Percentiles rank a stretch among this genome's conserved stretches.
phyloP scores from a whole-genome alignment of 2,113 vertebrate genomes.

The Lynx canadensis region DNA sequence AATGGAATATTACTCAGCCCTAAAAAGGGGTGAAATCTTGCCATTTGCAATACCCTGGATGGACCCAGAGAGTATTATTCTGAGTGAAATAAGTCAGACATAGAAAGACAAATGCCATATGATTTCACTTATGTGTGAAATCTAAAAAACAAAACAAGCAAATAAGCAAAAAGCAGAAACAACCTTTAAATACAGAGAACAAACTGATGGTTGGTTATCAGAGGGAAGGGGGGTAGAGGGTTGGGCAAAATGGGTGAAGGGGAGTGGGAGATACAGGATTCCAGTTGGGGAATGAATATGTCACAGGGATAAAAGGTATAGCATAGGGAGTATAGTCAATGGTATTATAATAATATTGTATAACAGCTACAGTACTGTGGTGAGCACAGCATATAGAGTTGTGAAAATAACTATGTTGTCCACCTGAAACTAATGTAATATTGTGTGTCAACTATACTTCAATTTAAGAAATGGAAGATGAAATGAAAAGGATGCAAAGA shows the following conservation, averaged over 20 bases:
- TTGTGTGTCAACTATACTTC: background rate
- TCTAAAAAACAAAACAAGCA: background rate
- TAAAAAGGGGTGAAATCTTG: background rate
- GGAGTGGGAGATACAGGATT: background rate
- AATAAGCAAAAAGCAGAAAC: background rate
- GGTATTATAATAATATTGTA: background rate
- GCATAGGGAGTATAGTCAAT: background rate
- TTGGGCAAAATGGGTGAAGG: background rate
- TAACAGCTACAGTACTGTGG: background rate
- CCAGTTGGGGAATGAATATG: background rate
- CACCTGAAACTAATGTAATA: background rate
- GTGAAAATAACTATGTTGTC: background rate
- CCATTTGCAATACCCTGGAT: background rate
- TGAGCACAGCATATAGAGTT: background rate
- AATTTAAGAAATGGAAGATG: background rate
- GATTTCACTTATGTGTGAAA: background rate
- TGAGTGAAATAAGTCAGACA: background rate
- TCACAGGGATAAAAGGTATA: background rate
- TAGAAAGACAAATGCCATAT: background rate
- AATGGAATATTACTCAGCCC: background rate
- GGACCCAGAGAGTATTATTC: background rate
- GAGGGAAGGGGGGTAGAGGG: background rate
- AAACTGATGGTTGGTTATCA: background rate
- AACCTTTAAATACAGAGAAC: background rate
- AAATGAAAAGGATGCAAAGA: background rate